Percentiles rank a stretch among this genome's conserved stretches.
These are phyloP conservation scores for Galaxea fascicularis DNA, from an alignment of 92 coral and sea anemone species.

Conservation along the genomic window DNA sequence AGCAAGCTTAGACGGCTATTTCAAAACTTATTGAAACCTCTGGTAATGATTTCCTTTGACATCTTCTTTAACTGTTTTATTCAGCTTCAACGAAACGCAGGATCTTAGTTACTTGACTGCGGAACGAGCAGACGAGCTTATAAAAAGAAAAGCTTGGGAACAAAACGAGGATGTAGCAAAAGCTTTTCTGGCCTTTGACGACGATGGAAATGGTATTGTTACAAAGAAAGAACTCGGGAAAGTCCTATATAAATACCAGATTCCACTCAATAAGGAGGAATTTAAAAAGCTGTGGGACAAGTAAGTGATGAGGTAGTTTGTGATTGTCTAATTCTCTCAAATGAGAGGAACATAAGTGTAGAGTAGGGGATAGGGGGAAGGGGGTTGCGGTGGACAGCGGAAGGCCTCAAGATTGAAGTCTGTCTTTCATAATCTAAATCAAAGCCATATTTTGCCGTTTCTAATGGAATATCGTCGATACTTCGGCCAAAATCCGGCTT, in stretches of 20 bases:
- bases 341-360: neutral
- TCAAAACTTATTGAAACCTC: no score
- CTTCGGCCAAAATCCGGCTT: no score
- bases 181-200: slow-evolving; percentile 94
- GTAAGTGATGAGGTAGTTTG: slow-evolving; percentile 55
- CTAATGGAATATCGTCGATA: no score
- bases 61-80: neutral
- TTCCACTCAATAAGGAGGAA: slow-evolving; percentile 88
- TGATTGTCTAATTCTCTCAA: neutral
- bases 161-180: slow-evolving; percentile 87
- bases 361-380: no score
- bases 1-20: no score
- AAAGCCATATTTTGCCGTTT: no score
- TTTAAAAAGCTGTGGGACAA: slow-evolving; percentile 90
- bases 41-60: neutral
- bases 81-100: slow-evolving; percentile 82
- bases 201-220: slow-evolving; percentile 95
- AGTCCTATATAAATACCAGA: slow-evolving; percentile 91
- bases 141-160: slow-evolving; percentile 83
- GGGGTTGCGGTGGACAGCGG: no score
- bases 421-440: no score
- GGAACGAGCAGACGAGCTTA: slow-evolving; percentile 84
- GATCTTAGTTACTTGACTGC: slow-evolving; percentile 89
- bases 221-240: slow-evolving; percentile 93
- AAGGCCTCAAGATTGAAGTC: no score